Percentiles rank a stretch among this genome's conserved stretches.
Evolutionary conservation across 2,113 vertebrate species (phyloP).

Genomic region (Marmota monax): DNA sequence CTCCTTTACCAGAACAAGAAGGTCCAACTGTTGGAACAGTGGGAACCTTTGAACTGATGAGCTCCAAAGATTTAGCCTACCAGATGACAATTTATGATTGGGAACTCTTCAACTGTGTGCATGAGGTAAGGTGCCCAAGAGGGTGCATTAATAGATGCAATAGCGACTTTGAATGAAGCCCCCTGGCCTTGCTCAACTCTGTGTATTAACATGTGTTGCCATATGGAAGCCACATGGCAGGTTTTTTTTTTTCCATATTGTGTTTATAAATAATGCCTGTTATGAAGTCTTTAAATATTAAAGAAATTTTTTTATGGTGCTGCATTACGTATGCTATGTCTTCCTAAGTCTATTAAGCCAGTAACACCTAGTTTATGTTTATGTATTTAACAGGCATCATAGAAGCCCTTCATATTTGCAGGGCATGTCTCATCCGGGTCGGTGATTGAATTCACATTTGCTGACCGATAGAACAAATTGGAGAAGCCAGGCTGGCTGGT

Average conservation of each 20-base stretch:
- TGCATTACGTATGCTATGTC: slow-evolving; percentile 36
- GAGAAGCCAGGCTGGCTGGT: slow-evolving; percentile 6
- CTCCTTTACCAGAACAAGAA: slow-evolving; percentile 96
- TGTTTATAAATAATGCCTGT: slow-evolving; percentile 51
- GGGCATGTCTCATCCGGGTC: not conserved
- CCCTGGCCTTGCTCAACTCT: not conserved
- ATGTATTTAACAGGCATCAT: slow-evolving; percentile 13
- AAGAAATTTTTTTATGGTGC: slow-evolving; percentile 54
- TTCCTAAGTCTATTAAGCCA: slow-evolving; percentile 49
- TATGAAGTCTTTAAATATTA: slow-evolving; percentile 48
- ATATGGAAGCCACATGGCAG: slow-evolving; percentile 27
- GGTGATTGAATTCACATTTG: slow-evolving; percentile 36
- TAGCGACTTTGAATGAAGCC: not conserved
- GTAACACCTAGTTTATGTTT: slow-evolving; percentile 51
- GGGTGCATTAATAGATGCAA: not conserved
- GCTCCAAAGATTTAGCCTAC: slow-evolving; percentile 97
- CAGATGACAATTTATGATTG: slow-evolving; percentile 98
- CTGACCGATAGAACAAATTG: slow-evolving; percentile 32
- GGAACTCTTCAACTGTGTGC: slow-evolving; percentile 99
- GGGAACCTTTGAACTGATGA: slow-evolving; percentile 96
- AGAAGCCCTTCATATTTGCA: slow-evolving; percentile 43
- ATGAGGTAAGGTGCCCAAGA: slow-evolving; percentile 91
- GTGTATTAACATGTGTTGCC: not conserved
- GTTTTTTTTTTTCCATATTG: not conserved
- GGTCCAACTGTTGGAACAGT: slow-evolving; percentile 94